phyloP scores from a whole-genome alignment of 2,113 vertebrate species.

The Neofelis nebulosa region DNA sequence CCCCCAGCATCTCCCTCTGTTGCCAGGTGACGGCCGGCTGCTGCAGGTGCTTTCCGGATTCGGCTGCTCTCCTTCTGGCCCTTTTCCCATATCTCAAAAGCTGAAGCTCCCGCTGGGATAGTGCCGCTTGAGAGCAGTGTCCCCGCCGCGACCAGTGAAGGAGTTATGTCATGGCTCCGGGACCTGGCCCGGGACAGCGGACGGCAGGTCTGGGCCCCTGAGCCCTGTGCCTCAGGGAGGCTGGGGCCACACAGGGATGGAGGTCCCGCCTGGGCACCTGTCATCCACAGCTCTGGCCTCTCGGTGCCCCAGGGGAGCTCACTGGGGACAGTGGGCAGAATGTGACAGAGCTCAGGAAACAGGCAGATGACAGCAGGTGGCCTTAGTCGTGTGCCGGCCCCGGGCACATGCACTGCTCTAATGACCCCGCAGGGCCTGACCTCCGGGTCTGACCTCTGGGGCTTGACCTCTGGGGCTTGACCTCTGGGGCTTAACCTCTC shows the following conservation, averaged over 20 bases:
- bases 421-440: not conserved
- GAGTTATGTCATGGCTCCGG: not conserved
- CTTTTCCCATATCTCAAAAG: not conserved
- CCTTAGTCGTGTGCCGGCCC: rapidly evolving
- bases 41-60: rapidly evolving
- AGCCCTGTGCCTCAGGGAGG: not conserved
- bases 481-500: too few species aligned
- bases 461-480: too few species aligned
- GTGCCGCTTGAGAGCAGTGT: rapidly evolving
- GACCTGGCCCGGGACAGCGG: too few species aligned
- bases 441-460: not conserved
- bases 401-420: not conserved
- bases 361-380: not conserved
- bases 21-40: not conserved
- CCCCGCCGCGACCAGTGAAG: too few species aligned
- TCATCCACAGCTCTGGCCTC: not conserved
- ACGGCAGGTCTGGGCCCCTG: not conserved
- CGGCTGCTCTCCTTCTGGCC: not conserved
- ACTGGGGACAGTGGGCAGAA: not conserved
- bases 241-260: rapidly evolving
- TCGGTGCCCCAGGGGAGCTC: rapidly evolving
- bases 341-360: not conserved
- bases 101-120: not conserved
- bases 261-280: not conserved
- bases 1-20: rapidly evolving